Evolutionary conservation across 35 echinoderm and acorn worm genomes (phyloP).

Genomic region (Amphiura filiformis): DNA sequence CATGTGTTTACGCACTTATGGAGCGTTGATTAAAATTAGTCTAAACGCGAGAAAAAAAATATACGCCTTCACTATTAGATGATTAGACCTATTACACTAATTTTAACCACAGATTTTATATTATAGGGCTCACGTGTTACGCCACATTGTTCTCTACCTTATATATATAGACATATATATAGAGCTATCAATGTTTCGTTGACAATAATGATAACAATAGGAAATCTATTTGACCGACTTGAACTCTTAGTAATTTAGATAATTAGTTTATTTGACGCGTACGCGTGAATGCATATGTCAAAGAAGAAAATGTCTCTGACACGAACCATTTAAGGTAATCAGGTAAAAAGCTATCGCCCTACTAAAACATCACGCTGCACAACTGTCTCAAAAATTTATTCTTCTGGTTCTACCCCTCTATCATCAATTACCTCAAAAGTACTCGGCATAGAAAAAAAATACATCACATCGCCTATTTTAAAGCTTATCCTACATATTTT

Average conservation of each 20-base stretch:
- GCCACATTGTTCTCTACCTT: no score
- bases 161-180: no score
- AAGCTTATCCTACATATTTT: neutral
- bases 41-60: no score
- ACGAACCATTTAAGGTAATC: neutral
- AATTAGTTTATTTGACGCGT: neutral
- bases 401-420: neutral
- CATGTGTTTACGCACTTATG: no score
- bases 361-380: neutral
- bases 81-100: no score
- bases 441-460: neutral
- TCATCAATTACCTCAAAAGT: neutral
- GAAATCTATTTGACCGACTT: neutral
- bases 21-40: no score
- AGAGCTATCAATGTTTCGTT: neutral
- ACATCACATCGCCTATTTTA: no score
- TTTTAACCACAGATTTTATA: no score
- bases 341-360: neutral
- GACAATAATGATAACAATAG: neutral
- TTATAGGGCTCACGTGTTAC: no score
- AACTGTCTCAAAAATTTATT: neutral
- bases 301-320: neutral
- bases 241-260: slow-evolving; percentile 8
- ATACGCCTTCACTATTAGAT: no score
- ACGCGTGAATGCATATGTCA: neutral